Base-by-base conservation (phyloP, 2,888 invertebrate species). In the Agrotis ipsilon region DNA sequence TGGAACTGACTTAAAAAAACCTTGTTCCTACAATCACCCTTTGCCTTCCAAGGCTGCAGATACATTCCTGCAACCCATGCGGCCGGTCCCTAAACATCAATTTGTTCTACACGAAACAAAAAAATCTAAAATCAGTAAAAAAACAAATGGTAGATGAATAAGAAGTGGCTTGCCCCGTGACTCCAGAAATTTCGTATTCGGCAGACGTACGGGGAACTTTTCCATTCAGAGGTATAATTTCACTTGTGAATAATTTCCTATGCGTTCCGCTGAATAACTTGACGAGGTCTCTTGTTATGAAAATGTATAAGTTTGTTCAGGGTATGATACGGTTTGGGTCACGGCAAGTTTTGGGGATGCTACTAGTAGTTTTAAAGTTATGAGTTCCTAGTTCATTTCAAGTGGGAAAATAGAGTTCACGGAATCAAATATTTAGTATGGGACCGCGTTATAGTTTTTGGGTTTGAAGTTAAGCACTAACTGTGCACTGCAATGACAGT, bases 221-320 rank as follows among this genome's bases (percentile, higher is more conserved):
- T 87, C 84, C 83, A 86, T 86, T 82, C 85, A 74, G 86, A 87
- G 86, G 84, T 88, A 87, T 88, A 87, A 88, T 88, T 88, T 87
- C 86, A 88, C 85, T 88, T 86, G 87, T 88, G 88, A 88, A 88
- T 88, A 88, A 87, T 88, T 88, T 88, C 81, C 79, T 77, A 84
- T 83, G 86, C 85, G 85, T 85, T 84, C 82, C 75, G 67, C 68
- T 75, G 84, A 85, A 87, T 87, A 87, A 84, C 80, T 86, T 87
- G 86, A 82, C 82, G 86, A 86, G 79, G 78, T 80, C 84, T 80
- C 81, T 86, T 85, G 81, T 82, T 84, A 81, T 81, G 75, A 86
- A 82, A 79, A 75, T 82, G 55, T 84, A 73, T 79, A 80, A 84
- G 82, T 80, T 85, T 78, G 72, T 70, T 70, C 69, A 54, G 65